phyloP scores from a whole-genome alignment of 2,888 invertebrate species.

The Nymphalis polychloros region DNA sequence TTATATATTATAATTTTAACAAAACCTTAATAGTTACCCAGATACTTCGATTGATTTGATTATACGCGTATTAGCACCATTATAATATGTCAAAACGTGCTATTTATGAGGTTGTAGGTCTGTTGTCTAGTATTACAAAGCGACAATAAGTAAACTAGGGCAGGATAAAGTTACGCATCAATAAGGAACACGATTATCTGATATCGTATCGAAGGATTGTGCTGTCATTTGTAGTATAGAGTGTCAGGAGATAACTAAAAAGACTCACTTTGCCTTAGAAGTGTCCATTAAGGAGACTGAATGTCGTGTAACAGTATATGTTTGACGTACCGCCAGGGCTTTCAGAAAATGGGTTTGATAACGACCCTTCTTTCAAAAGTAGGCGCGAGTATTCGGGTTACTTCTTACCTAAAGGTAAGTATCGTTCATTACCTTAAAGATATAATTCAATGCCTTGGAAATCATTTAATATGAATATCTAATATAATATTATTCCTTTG shows the following conservation, averaged over 20 bases:
- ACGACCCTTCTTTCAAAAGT: slow-evolving; percentile 50
- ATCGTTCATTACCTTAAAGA: slow-evolving; percentile 12
- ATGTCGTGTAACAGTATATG: slow-evolving; percentile 72
- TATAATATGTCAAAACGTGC: not conserved
- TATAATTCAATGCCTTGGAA: too few species aligned
- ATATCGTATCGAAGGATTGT: slow-evolving; percentile 27
- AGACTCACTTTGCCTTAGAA: slow-evolving; percentile 61
- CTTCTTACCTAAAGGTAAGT: slow-evolving; percentile 23
- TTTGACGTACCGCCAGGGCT: slow-evolving; percentile 66
- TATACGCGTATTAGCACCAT: not conserved
- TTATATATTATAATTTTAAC: too few species aligned
- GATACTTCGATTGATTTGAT: not conserved
- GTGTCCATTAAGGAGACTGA: slow-evolving; percentile 74
- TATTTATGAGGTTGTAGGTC: slow-evolving; percentile 7
- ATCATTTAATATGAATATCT: too few species aligned
- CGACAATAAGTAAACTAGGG: slow-evolving; percentile 18
- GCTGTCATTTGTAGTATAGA: slow-evolving; percentile 52
- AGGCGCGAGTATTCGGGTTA: slow-evolving; percentile 32
- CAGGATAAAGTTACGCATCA: slow-evolving; percentile 37
- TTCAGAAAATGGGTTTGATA: slow-evolving; percentile 59
- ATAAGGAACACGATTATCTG: slow-evolving; percentile 35
- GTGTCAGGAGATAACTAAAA: slow-evolving; percentile 60
- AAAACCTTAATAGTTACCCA: too few species aligned
- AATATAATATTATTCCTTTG: too few species aligned
- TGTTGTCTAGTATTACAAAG: slow-evolving; percentile 15